phyloP scores from a whole-genome alignment of 2,797 vertebrate species.

The Melanotaenia parkinsoni region DNA sequence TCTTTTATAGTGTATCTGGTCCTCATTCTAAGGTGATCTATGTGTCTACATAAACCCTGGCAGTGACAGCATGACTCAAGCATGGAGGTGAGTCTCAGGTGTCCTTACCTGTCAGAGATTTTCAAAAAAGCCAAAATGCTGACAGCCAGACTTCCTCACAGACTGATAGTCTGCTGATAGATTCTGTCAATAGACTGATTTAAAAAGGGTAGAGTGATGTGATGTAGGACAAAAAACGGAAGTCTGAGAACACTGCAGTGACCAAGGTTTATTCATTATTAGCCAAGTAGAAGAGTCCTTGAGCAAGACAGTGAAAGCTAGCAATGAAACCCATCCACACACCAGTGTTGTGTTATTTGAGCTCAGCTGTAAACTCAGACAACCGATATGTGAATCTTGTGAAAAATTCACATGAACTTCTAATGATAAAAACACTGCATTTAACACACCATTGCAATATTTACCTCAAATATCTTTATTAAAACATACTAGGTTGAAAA shows the following conservation, averaged over 20 bases:
- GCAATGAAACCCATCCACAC: constrained; percentile 8
- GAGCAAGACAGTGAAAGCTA: background rate
- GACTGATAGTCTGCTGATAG: constrained; percentile 51
- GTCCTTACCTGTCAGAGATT: constrained; percentile 50
- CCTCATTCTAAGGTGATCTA: constrained; percentile 5
- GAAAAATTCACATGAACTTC: background rate
- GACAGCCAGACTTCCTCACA: constrained; percentile 20
- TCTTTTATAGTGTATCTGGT: background rate
- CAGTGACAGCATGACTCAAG: constrained; percentile 20
- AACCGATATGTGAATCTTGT: background rate
- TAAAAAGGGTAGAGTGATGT: constrained; percentile 9
- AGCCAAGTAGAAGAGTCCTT: constrained; percentile 15
- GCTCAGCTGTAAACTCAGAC: background rate
- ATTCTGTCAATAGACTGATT: constrained; percentile 50
- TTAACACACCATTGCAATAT: too few species aligned
- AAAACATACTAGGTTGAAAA: too few species aligned
- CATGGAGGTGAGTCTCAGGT: constrained; percentile 2
- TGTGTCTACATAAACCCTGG: constrained; percentile 18
- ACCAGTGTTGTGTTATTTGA: background rate
- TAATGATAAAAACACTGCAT: background rate
- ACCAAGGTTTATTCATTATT: constrained; percentile 16
- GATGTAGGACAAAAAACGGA: constrained; percentile 4
- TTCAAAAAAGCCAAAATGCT: background rate
- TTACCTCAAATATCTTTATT: too few species aligned
- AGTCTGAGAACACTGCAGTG: constrained; percentile 16